Conservation (phyloP, 2,113 vertebrate genomes). For the Percina caprodes region DNA sequence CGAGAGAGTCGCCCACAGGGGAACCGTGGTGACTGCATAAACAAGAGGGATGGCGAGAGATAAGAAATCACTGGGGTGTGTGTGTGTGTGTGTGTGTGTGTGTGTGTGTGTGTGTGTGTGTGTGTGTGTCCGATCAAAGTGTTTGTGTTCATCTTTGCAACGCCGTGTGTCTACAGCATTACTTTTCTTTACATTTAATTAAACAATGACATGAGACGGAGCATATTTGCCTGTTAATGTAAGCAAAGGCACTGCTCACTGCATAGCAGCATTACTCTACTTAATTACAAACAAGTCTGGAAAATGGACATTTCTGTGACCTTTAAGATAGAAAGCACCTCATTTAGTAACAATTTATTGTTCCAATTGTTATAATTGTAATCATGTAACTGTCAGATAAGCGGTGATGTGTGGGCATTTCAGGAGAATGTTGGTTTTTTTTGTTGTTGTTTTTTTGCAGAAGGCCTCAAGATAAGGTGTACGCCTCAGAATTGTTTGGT, state of each 20-base stretch:
- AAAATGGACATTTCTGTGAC: constrained; percentile 8
- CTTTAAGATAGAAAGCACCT: neutral
- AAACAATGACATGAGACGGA: neutral
- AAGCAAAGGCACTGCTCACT: neutral
- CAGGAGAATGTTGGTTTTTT: neutral
- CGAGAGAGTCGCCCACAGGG: constrained; percentile 18
- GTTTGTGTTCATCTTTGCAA: neutral
- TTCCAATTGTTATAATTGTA: neutral
- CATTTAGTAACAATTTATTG: neutral
- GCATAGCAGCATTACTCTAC: neutral
- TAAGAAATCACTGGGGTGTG: constrained; percentile 8
- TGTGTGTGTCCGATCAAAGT: neutral
- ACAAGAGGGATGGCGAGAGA: constrained; percentile 11
- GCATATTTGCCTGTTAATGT: neutral
- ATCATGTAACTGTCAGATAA: neutral
- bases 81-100: neutral
- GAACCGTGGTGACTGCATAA: constrained; percentile 23
- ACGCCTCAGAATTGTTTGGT: neutral
- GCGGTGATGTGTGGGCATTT: neutral
- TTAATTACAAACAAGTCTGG: neutral
- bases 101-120: neutral
- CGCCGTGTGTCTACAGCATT: neutral
- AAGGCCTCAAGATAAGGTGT: neutral
- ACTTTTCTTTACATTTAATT: neutral
- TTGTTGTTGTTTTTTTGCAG: neutral